Conservation (phyloP, 2,797 vertebrate genomes). For the Coregonus suidteri region DNA sequence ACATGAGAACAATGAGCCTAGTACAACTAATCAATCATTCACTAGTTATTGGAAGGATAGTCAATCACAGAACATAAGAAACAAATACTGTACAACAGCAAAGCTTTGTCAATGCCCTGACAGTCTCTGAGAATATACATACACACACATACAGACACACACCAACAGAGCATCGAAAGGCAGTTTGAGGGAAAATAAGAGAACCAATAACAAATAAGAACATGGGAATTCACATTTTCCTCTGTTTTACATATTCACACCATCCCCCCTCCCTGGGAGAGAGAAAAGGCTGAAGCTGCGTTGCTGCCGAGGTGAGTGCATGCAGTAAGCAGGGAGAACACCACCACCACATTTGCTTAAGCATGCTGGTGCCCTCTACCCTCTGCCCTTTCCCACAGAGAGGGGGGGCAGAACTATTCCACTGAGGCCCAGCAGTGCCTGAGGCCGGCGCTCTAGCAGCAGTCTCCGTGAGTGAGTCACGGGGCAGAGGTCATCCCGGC, state of each 20-base stretch:
- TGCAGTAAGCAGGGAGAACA: slow-evolving; percentile 70
- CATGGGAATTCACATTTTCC: slow-evolving; percentile 75
- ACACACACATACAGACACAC: slow-evolving; percentile 44
- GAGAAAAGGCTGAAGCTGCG: slow-evolving; percentile 20
- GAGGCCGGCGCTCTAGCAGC: slow-evolving; percentile 75
- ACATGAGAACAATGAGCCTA: slow-evolving; percentile 55
- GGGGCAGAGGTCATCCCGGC: slow-evolving; percentile 81
- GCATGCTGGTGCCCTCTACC: slow-evolving; percentile 78
- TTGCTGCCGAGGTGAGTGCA: slow-evolving; percentile 73
- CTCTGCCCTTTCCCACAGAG: slow-evolving; percentile 77
- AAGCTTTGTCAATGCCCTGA: slow-evolving; percentile 38
- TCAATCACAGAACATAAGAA: slow-evolving; percentile 64
- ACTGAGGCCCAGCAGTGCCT: slow-evolving; percentile 72
- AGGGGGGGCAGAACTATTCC: slow-evolving; percentile 62
- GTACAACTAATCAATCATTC: slow-evolving; percentile 68
- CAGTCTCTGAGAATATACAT: slow-evolving; percentile 50
- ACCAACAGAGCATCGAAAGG: slow-evolving; percentile 30
- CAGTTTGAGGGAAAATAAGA: slow-evolving; percentile 72
- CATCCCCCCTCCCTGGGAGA: slow-evolving; percentile 34
- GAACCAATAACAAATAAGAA: slow-evolving; percentile 74
- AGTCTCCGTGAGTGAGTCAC: slow-evolving; percentile 84
- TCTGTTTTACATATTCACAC: slow-evolving; percentile 78
- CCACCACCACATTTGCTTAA: slow-evolving; percentile 77
- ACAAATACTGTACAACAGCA: slow-evolving; percentile 58
- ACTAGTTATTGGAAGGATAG: slow-evolving; percentile 64